phyloP scores from a whole-genome alignment of 1,140 invertebrate genomes.

The Trinorchestia longiramus region DNA sequence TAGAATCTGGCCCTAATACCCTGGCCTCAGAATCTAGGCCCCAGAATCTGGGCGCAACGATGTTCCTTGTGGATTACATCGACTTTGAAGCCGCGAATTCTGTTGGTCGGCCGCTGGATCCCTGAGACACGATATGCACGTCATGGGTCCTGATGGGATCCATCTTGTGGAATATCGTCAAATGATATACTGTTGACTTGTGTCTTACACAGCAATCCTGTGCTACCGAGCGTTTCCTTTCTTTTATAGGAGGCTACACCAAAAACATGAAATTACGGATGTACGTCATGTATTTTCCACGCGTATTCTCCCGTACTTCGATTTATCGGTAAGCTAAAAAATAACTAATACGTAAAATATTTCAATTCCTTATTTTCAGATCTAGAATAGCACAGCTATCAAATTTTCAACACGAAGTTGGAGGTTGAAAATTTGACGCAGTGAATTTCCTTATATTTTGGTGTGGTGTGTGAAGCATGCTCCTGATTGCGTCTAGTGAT shows the following conservation, averaged over 20 bases:
- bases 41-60: neutral
- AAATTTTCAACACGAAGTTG: too few species aligned
- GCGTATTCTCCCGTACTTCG: neutral
- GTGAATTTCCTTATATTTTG: too few species aligned
- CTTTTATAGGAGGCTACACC: neutral
- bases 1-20: neutral
- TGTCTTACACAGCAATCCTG: neutral
- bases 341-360: neutral
- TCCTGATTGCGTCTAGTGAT: too few species aligned
- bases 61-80: neutral
- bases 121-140: neutral
- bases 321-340: neutral
- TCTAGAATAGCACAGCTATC: too few species aligned
- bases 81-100: conserved; percentile 6
- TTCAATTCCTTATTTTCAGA: too few species aligned
- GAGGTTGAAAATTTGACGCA: too few species aligned
- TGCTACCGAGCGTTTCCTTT: neutral
- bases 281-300: too few species aligned
- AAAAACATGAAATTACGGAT: neutral
- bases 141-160: neutral
- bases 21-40: neutral
- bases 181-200: neutral
- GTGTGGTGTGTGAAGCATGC: too few species aligned
- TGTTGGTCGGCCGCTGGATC: neutral
- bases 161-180: neutral